A percentile compares a stretch with the other conserved stretches of the same genome.
phyloP scores from a whole-genome alignment of 1,140 invertebrate species.

The Drosophila subpulchrella region DNA sequence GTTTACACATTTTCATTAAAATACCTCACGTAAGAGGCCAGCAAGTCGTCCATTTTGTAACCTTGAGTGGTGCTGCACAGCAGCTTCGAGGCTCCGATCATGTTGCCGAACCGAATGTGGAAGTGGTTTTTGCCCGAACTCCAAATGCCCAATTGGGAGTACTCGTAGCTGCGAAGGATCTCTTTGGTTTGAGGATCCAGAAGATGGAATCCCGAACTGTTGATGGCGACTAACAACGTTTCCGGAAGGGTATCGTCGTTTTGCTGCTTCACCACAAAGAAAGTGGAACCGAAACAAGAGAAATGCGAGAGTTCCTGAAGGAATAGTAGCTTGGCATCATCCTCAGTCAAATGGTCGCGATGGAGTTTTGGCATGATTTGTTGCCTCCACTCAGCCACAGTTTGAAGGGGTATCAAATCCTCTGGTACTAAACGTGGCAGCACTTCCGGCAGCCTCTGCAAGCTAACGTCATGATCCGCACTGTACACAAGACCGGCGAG shows the following conservation, averaged over 20 bases:
- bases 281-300: constrained; percentile 97
- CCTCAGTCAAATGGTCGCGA: constrained; percentile 87
- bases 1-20: constrained; percentile 49
- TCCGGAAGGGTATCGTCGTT: constrained; percentile 94
- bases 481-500: constrained; percentile 92
- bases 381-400: constrained; percentile 93
- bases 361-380: constrained; percentile 86
- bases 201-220: constrained; percentile 94
- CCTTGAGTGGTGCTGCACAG: constrained; percentile 96
- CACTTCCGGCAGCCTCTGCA: constrained; percentile 87
- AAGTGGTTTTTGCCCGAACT: constrained; percentile 97
- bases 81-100: constrained; percentile 93
- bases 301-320: constrained; percentile 90
- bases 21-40: constrained; percentile 92
- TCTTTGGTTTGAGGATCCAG: constrained; percentile 95
- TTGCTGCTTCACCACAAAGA: constrained; percentile 97
- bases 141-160: constrained; percentile 96
- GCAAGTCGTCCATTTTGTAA: constrained; percentile 98
- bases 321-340: constrained; percentile 94
- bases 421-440: constrained; percentile 91
- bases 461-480: constrained; percentile 87
- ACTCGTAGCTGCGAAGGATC: constrained; percentile 89
- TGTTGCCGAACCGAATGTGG: constrained; percentile 96
- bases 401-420: constrained; percentile 91
- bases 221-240: constrained; percentile 94